Percentiles rank a stretch among this genome's conserved stretches.
Evolutionary conservation across 2,113 vertebrate species (phyloP).

Genomic region (Misgurnus anguillicaudatus): DNA sequence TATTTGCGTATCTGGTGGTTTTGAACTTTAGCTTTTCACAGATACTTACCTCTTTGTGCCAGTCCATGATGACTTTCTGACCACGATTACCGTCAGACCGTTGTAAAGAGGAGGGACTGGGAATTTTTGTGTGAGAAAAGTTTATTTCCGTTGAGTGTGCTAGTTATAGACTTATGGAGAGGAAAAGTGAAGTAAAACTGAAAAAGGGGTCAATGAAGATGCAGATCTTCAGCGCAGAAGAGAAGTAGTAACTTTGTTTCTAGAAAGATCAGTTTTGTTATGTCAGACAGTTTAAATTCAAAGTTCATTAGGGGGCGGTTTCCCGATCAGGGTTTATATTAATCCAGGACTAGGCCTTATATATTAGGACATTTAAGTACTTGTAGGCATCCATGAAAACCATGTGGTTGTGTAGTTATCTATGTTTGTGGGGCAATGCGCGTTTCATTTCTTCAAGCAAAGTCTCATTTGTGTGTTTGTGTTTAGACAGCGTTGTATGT

Average conservation of each 20-base stretch:
- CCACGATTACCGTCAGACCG: background rate
- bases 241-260: no score
- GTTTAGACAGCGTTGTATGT: no score
- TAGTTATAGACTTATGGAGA: background rate
- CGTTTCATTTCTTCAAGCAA: background rate
- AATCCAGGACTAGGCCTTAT: no score
- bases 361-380: no score
- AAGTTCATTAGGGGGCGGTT: no score
- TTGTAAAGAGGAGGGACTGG: background rate
- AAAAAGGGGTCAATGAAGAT: background rate
- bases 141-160: background rate
- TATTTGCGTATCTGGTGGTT: background rate
- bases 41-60: background rate
- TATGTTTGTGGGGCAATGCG: background rate
- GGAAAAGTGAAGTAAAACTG: background rate
- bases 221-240: no score
- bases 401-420: no score
- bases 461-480: background rate
- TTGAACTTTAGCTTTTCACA: conserved; percentile 16
- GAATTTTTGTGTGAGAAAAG: background rate
- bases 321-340: no score
- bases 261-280: no score
- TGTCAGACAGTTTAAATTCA: background rate
- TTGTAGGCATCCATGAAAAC: background rate
- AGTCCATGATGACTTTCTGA: background rate